These are phyloP conservation scores for Dryadula phaetusa DNA, from an alignment of 2,888 invertebrate species.

Conservation along the genomic window DNA sequence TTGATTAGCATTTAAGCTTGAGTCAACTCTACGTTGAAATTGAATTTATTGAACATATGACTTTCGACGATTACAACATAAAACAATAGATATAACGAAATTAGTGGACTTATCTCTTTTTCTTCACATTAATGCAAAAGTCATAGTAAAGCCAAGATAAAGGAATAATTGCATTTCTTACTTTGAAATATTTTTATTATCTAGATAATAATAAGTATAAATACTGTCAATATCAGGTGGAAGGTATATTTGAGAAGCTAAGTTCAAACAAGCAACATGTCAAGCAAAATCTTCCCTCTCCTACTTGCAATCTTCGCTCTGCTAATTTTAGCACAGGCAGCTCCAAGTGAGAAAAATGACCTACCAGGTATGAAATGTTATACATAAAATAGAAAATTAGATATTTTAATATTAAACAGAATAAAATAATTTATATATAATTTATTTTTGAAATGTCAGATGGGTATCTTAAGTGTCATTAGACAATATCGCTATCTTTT, in stretches of 20 bases:
- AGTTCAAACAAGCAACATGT: slow-evolving; percentile 19
- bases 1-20: too few species aligned
- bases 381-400: background rate
- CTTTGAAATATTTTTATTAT: background rate
- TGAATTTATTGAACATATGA: too few species aligned
- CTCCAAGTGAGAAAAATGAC: slow-evolving; percentile 18
- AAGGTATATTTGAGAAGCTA: background rate
- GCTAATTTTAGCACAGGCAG: slow-evolving; percentile 18
- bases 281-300: background rate
- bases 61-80: too few species aligned
- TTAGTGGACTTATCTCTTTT: background rate
- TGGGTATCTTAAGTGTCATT: too few species aligned
- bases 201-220: background rate
- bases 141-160: background rate
- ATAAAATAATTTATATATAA: background rate
- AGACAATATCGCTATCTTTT: too few species aligned
- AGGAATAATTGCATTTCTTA: background rate
- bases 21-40: too few species aligned
- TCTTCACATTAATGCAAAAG: background rate
- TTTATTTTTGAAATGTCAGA: too few species aligned
- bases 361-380: slow-evolving; percentile 1
- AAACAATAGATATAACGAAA: background rate
- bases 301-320: slow-evolving; percentile 11
- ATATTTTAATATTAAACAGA: background rate
- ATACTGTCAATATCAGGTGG: background rate